phyloP scores from a whole-genome alignment of 23 tunicate genomes.

The Trididemnum miniatum region DNA sequence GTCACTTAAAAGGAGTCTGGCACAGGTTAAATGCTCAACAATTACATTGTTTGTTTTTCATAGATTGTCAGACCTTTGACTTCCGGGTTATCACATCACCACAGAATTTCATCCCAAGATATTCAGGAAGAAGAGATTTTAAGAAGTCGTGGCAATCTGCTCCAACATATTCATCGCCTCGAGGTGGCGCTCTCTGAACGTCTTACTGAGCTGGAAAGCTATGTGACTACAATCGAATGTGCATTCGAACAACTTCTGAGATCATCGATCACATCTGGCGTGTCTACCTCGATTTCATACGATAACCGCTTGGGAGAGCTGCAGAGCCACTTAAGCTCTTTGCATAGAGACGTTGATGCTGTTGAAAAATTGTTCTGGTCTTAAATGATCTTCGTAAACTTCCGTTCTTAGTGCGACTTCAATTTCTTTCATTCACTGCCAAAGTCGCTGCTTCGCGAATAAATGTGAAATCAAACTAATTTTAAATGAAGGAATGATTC shows the following conservation, averaged over 20 bases:
- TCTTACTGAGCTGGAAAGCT: slow-evolving; percentile 13
- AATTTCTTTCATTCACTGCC: no score
- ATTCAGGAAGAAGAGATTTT: not conserved
- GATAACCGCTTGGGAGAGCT: slow-evolving; percentile 49
- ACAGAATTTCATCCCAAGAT: not conserved
- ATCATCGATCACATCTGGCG: slow-evolving; percentile 29
- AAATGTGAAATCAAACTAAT: no score
- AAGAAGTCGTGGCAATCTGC: slow-evolving; percentile 23
- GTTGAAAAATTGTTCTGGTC: slow-evolving; percentile 26
- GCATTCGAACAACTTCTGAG: not conserved
- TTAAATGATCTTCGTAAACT: no score
- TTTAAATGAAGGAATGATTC: no score
- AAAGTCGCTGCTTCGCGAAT: no score
- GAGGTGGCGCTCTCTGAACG: slow-evolving; percentile 23
- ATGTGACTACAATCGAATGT: slow-evolving; percentile 14
- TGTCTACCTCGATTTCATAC: not conserved
- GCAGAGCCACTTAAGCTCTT: slow-evolving; percentile 20
- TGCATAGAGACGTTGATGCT: slow-evolving; percentile 25
- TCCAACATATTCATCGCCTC: slow-evolving; percentile 22
- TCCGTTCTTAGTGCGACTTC: no score
- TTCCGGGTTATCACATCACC: not conserved
- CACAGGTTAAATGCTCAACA: no score
- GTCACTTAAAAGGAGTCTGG: no score
- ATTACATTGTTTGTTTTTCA: no score
- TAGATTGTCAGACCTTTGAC: not conserved